phyloP scores from a whole-genome alignment of 1,140 invertebrate species.

The Odontomachus brunneus region DNA sequence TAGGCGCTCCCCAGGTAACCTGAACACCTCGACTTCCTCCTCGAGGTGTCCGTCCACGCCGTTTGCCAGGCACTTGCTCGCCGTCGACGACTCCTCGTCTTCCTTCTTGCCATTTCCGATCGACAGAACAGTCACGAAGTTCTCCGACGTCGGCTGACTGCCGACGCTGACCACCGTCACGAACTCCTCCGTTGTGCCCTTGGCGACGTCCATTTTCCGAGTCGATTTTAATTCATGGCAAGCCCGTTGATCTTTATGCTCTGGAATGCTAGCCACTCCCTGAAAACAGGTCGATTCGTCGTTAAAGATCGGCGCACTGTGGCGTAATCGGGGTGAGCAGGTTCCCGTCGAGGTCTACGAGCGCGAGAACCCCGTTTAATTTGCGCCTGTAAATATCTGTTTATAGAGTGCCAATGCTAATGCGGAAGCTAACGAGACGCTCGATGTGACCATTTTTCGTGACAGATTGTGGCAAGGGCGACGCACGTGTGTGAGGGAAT shows the following conservation, averaged over 20 bases:
- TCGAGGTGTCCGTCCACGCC: slow-evolving; percentile 82
- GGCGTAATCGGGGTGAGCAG: slow-evolving; percentile 57
- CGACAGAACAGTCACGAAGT: slow-evolving; percentile 85
- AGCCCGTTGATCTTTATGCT: slow-evolving; percentile 67
- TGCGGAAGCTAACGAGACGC: background rate
- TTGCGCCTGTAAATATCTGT: background rate
- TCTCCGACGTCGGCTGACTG: slow-evolving; percentile 78
- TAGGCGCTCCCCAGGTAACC: slow-evolving; percentile 94
- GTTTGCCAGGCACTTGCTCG: slow-evolving; percentile 64
- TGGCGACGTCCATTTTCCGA: slow-evolving; percentile 73
- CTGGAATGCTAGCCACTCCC: slow-evolving; percentile 75
- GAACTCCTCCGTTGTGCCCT: slow-evolving; percentile 85
- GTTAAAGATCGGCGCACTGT: slow-evolving; percentile 29
- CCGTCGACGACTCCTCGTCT: slow-evolving; percentile 66
- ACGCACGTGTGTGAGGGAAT: background rate
- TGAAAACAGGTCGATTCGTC: slow-evolving; percentile 72
- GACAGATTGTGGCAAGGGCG: background rate
- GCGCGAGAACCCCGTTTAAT: background rate
- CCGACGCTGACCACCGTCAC: slow-evolving; percentile 91
- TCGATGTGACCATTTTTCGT: background rate
- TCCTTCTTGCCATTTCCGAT: slow-evolving; percentile 83
- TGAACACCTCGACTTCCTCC: slow-evolving; percentile 92
- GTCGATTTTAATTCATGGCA: slow-evolving; percentile 65
- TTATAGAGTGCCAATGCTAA: background rate
- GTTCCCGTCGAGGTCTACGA: slow-evolving; percentile 29